A percentile compares a stretch with the other conserved stretches of the same genome.
Evolutionary conservation across 2,113 vertebrate genomes (phyloP).

Genomic region (Chlorodrepanis virens): DNA sequence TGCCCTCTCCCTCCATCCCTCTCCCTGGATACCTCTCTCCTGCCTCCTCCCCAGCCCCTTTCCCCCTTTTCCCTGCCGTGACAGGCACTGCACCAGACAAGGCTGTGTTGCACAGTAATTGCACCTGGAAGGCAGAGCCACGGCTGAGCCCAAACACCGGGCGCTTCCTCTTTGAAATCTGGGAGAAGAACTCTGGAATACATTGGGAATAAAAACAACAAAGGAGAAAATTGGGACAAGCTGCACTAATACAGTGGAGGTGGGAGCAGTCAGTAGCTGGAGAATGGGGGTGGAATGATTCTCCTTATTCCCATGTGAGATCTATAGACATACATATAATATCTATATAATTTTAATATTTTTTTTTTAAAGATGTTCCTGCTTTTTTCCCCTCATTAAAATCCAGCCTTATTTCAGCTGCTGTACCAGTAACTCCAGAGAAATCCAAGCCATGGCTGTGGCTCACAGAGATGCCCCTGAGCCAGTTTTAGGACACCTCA

Average conservation of each 20-base stretch:
- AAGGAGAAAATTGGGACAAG: conserved; percentile 44
- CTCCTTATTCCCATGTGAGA: neutral
- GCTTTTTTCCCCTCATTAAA: neutral
- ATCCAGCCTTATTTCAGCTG: neutral
- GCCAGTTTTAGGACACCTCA: neutral
- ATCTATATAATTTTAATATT: neutral
- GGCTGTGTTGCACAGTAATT: conserved; percentile 66
- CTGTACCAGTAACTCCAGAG: neutral
- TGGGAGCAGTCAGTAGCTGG: neutral
- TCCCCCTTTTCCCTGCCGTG: neutral
- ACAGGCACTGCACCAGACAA: neutral
- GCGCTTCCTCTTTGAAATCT: conserved; percentile 41
- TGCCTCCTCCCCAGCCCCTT: neutral
- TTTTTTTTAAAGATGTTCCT: neutral
- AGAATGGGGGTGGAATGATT: neutral
- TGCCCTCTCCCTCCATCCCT: neutral
- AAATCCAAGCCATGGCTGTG: accelerated
- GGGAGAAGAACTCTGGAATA: neutral
- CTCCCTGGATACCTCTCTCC: neutral
- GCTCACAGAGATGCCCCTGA: neutral
- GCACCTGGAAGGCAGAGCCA: conserved; percentile 54
- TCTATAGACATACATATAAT: neutral
- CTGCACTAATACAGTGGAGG: neutral
- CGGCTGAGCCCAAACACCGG: neutral
- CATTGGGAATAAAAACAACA: conserved; percentile 43